Conservation (phyloP, 2,797 vertebrate species). For the Anas bernieri region DNA sequence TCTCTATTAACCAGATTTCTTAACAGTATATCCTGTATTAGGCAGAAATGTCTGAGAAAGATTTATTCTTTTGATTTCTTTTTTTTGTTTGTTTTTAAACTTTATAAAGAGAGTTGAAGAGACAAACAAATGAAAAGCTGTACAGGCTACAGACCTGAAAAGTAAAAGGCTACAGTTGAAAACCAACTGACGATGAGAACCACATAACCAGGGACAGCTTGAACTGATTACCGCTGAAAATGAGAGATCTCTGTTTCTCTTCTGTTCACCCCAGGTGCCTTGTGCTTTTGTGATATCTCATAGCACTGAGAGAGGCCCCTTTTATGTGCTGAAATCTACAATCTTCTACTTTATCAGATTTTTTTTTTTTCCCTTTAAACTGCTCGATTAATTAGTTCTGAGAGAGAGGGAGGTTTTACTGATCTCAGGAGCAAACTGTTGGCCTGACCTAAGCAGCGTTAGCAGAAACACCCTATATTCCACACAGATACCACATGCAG, state of each 20-base stretch:
- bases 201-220: background rate
- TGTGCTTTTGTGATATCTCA: background rate
- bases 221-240: background rate
- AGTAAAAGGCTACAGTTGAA: background rate
- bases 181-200: background rate
- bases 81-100: background rate
- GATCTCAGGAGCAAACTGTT: background rate
- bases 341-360: background rate
- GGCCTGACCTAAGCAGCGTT: background rate
- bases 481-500: accelerated
- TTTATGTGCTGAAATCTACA: background rate
- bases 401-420: background rate
- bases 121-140: background rate
- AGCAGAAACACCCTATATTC: background rate
- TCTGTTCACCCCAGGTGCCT: background rate
- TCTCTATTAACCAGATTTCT: background rate
- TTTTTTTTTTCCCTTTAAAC: background rate
- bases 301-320: background rate
- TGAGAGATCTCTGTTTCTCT: background rate
- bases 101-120: background rate
- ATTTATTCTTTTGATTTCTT: background rate
- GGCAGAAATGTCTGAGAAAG: background rate
- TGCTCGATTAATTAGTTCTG: background rate
- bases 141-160: background rate
- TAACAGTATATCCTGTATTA: background rate